Base-by-base conservation (phyloP, 2,113 vertebrate species). In the Anguilla japonica region DNA sequence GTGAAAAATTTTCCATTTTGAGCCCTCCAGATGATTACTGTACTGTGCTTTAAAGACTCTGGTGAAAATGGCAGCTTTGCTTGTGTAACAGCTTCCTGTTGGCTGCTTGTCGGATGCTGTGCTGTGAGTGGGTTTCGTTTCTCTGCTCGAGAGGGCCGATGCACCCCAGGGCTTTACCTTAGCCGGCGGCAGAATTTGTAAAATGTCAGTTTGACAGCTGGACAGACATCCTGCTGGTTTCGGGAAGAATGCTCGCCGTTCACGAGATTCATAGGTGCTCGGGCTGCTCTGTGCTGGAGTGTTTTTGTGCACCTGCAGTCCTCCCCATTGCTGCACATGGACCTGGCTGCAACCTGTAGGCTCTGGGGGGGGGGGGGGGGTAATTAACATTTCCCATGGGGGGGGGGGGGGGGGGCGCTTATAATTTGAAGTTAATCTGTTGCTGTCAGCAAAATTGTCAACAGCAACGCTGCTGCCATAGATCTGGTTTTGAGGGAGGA, bases 381-480 rank as follows among this genome's bases (percentile, higher is more conserved):
- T 41, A 50, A 81, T 82, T 57, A 67, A 86, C 22, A 43, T 57
- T 46, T 57, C 79, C 85, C 79, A 46, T 29, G 40, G 85, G 85
- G 34, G 34, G n/a, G 40, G 85, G 85, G 34, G 34, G n/a, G n/a
- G 34, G 34, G 39, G 22, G 85, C 41, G 26, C 26, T 86, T 86
- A 50, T 81, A 41, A 86, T 81, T 43, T 67, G 79, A 60, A 56
- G 50, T 60, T 85, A 85, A 81, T 85, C 40, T 81, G 78, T 57
- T 85, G 71, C 75, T 63, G 80, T 86, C 80, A 86, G 80, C 85
- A 43, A 78, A 85, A 60, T 39, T 53, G 81, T 81, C 53, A 79
- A 85, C 78, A 57, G 84, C 43, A 39, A 85, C 60, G 50, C 67
- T 75, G 63, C 11, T 57, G 46, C 34, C 39, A 78, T 53, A 80